Base-by-base conservation (phyloP, 2,888 invertebrate species). In the Reticulitermes lucifugus region DNA sequence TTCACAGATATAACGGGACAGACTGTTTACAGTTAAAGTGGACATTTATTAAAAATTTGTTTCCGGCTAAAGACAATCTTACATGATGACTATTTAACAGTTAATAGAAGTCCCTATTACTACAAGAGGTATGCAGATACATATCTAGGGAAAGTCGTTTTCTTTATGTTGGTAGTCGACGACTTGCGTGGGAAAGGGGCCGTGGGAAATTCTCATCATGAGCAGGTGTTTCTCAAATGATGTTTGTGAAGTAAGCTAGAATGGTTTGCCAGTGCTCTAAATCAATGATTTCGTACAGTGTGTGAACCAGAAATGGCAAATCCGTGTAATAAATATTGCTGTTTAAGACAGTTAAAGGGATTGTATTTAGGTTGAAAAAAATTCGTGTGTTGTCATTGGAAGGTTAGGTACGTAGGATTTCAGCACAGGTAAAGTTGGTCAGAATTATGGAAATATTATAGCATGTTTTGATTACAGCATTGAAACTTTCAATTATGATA, bases 191-290 rank as follows among this genome's bases (percentile, higher is more conserved):
- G 87, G 87, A 87, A 87, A 87, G 87, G 86, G 87, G 86, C 87
- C 87, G 87, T 87, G 93, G 95, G 94, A 95, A 95, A 94, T 93
- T 93, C 91, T 91, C 91, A 91, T 91, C 92, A 92, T 91, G 93
- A 95, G 95, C 95, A 95, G 95, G 95, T 95, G 95, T 95, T 95
- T 94, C 92, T 93, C 93, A 93, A 94, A 94, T 87, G 87, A 87
- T 87, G 87, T 87, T 87, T 86, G 87, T 86, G 86, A 87, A 85
- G 86, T 85, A 83, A 85, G 85, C 83, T 86, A 85, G 86, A 84
- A 85, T 87, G 85, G 85, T 79, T 85, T 84, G 83, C 85, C 85
- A 81, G 83, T 85, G 77, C 83, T 79, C 84, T 85, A 86, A 87
- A 87, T 87, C 87, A 87, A 86, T 87, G 87, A 86, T 86, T 86